phyloP scores from a whole-genome alignment of 2,888 invertebrate species.

The Drosophila kambysellisi region DNA sequence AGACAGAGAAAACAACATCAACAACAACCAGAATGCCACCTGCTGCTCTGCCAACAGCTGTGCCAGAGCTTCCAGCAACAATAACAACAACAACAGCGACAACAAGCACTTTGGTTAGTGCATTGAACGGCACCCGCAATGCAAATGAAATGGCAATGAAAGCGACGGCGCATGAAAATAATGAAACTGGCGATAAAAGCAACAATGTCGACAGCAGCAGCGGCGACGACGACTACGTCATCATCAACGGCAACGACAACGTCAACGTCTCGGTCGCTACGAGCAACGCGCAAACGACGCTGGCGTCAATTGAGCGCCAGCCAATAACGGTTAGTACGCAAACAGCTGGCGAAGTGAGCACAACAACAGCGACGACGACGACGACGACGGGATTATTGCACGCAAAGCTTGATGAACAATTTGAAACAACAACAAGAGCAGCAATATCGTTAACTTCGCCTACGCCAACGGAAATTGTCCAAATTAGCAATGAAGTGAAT shows the following conservation, averaged over 20 bases:
- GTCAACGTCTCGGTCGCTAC: conserved; percentile 41
- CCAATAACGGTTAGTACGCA: conserved; percentile 76
- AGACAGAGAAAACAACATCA: conserved; percentile 27
- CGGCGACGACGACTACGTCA: conserved; percentile 27
- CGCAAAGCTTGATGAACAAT: conserved; percentile 46
- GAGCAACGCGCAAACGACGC: conserved; percentile 29
- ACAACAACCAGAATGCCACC: conserved; percentile 23
- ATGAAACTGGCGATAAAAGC: conserved; percentile 56
- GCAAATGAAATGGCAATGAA: conserved; percentile 63
- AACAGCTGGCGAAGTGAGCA: conserved; percentile 71
- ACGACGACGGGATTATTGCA: conserved; percentile 36
- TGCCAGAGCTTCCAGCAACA: conserved; percentile 19
- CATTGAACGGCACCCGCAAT: conserved; percentile 58
- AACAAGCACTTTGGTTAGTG: conserved; percentile 36
- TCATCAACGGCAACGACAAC: conserved; percentile 43
- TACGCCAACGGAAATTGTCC: conserved; percentile 71
- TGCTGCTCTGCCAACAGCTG: conserved; percentile 43
- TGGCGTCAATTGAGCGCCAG: conserved; percentile 48
- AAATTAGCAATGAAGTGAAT: conserved; percentile 80
- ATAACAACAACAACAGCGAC: conserved; percentile 30
- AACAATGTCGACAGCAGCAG: conserved; percentile 38
- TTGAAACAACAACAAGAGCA: conserved; percentile 42
- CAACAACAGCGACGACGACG: conserved; percentile 34
- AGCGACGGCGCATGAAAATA: conserved; percentile 50
- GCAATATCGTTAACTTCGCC: conserved; percentile 52